A percentile compares a stretch with the other conserved stretches of the same genome.
Evolutionary conservation across 2,797 vertebrate genomes (phyloP).

Genomic region (Epinephelus awoara): DNA sequence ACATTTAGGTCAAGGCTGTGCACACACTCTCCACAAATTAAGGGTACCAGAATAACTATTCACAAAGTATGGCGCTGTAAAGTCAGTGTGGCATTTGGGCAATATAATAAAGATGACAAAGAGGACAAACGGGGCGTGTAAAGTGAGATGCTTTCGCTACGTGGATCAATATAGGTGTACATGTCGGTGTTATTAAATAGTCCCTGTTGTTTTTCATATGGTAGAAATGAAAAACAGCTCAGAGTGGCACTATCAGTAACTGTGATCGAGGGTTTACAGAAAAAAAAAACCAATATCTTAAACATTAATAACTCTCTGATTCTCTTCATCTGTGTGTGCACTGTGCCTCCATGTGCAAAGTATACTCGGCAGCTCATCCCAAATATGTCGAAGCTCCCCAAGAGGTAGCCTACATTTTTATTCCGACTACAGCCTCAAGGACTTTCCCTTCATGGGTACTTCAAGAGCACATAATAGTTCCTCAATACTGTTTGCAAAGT

Average conservation of each 20-base stretch:
- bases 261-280: not conserved
- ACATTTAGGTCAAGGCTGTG: conserved; percentile 75
- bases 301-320: conserved; percentile 2
- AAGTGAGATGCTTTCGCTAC: conserved; percentile 7
- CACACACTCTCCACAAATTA: conserved; percentile 42
- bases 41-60: conserved; percentile 31
- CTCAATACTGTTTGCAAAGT: conserved; percentile 10
- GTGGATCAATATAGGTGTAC: conserved; percentile 2
- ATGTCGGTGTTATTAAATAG: not conserved
- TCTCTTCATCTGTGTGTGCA: conserved; percentile 13
- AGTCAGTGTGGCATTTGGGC: conserved; percentile 22
- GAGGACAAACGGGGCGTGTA: not conserved
- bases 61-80: conserved; percentile 10
- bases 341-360: conserved; percentile 26
- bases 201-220: not conserved
- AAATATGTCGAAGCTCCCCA: conserved; percentile 56
- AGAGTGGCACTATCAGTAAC: not conserved
- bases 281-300: not conserved
- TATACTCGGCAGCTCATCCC: conserved; percentile 38
- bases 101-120: conserved; percentile 5
- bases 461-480: conserved; percentile 28
- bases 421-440: conserved; percentile 56
- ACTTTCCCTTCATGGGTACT: conserved; percentile 43
- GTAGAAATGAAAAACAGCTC: not conserved
- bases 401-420: conserved; percentile 59